Base-by-base conservation (phyloP, 2,888 invertebrate species). In the Rhingia rostrata region DNA sequence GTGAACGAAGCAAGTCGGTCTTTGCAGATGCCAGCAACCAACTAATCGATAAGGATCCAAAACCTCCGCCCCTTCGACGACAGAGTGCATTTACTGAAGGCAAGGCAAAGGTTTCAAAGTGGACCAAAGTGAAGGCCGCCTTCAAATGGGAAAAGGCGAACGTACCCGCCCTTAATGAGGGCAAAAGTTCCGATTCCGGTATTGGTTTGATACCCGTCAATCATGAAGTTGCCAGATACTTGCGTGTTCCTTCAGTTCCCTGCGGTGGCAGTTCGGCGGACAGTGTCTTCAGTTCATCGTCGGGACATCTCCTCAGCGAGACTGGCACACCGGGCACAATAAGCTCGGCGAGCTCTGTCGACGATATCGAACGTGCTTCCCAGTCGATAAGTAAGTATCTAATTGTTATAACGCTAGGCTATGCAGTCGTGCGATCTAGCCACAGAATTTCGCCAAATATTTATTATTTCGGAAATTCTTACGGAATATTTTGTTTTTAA, bases 91-190 rank as follows among this genome's bases (percentile, higher is more conserved):
- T 90, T 72, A 89, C 89, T 47, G 91, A 91, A 82, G 89, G 89
- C 72, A 91, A 91, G 83, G 89, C 91, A 4, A 91, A 91, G 81
- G 91, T 92, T 0, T 96, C 97, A 0, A 97, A 97, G 89, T 97
- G 97, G 97, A 96, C 96, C 0, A 95, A 95, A 91, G 97, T 97
- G 7, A 97, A 97, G 90, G 96, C 96, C 54, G 97, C 97, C 10
- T 96, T 97, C 88, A 96, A 95, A 87, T 96, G 96, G 96, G 96
- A 96, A 89, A 95, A 95, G 87, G 96, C 96, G 0, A 94, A 94
- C 86, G 92, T 92, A 91, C 89, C 90, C 12, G 89, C 89, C 39
- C 73, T 92, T 30, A 88, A 87, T 54, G 91, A 90, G 72, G 91
- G 64, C 10, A 87, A 87, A 92, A 92, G 88, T 61, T 86, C 86